Base-by-base conservation (phyloP, 2,888 invertebrate genomes). In the Patella ulyssiponensis region DNA sequence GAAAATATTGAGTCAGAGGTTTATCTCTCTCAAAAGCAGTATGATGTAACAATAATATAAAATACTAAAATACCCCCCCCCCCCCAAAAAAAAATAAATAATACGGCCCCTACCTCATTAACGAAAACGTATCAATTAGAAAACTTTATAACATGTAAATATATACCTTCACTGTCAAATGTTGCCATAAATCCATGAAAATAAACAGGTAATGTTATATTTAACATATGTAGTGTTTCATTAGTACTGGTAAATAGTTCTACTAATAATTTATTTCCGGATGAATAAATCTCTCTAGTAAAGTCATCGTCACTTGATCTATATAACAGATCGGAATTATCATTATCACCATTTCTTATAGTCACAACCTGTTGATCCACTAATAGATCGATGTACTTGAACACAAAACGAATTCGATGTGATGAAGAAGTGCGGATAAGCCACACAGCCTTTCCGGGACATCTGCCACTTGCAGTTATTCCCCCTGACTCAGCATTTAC, bases 131-230 rank as follows among this genome's bases (percentile, higher is more conserved):
- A 44, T 44, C 5, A 44, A 44, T 44, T 44, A 44, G 9, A 44
- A 44, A 44, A 1, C 9, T 44, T 9, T 44, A 9, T 44, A 44
- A 44, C 9, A 44, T 44, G 44, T 14, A n/a, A 53, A 69, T 77
- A 80, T 77, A 80, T 80, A 86, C 86, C 82, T 27, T 79, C 64
- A 54, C 77, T 58, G 27, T 74, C 73, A 75, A 85, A 90, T 12
- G 81, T 80, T 23, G 88, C 88, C 17, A 88, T 86, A 76, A 89
- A 89, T 54, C 89, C 88, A 79, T 89, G 83, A 7, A 86, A 84
- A 76, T 88, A 87, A 14, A 88, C 85, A 11, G 82, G 82, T 17
- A 80, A 56, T 4, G 80, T 75, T 17, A 79, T 80, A 44, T 79
- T 79, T 27, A 54, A 23, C 7, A 75, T 69, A 64, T 78, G 80